Conservation (phyloP, 2,797 vertebrate genomes). For the Clarias platycephalus region DNA sequence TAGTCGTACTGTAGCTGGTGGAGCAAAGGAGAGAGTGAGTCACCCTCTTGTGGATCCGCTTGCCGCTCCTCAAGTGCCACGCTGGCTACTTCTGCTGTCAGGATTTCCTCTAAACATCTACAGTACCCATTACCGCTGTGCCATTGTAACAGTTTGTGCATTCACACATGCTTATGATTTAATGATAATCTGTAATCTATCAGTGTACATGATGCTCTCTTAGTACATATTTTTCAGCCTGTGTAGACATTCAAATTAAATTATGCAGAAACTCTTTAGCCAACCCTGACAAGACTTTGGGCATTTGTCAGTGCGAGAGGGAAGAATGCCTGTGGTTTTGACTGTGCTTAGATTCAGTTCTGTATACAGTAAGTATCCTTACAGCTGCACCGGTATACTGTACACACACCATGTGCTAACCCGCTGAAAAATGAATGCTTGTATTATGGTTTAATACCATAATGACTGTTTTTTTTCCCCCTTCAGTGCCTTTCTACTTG, state of each 20-base stretch:
- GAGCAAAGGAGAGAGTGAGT: conserved; percentile 53
- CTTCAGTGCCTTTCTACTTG: neutral
- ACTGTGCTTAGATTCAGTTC: neutral
- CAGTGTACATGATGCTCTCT: neutral
- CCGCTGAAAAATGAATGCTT: conserved; percentile 17
- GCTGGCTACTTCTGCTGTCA: conserved; percentile 33
- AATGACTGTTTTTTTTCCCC: neutral
- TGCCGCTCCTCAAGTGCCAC: conserved; percentile 37
- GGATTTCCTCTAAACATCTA: neutral
- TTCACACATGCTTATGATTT: neutral
- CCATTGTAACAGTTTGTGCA: neutral
- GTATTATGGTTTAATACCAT: conserved; percentile 9
- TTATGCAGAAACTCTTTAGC: neutral
- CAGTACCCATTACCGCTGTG: neutral
- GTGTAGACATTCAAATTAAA: neutral
- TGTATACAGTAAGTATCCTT: conserved; percentile 3
- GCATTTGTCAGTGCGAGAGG: conserved; percentile 10
- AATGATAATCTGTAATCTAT: neutral
- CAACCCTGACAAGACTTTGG: neutral
- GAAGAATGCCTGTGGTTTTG: conserved; percentile 29
- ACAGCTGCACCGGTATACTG: neutral
- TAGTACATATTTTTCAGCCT: neutral
- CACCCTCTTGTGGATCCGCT: conserved; percentile 23
- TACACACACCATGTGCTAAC: neutral
- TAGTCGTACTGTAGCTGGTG: conserved; percentile 26